Base-by-base conservation (phyloP, 2,797 vertebrate species). In the Thunnus albacares region DNA sequence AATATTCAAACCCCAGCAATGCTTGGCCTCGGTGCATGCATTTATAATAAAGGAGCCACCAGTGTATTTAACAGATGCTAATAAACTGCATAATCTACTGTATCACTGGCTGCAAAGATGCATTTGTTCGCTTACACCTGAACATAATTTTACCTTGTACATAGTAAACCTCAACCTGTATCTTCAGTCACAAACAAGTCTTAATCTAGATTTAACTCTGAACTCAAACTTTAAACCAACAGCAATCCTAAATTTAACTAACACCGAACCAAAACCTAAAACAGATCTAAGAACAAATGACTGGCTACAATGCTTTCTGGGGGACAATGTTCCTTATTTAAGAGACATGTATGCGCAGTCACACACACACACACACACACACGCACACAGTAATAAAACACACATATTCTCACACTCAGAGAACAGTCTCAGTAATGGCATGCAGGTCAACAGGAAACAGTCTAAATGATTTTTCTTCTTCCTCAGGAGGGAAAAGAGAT, bases 401-500 rank as follows among this genome's bases (percentile, higher is more conserved):
- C 47, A 67, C 17, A 75, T 17, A 60, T 73, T 80, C 70, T 85
- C 74, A 84, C 78, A 77, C 64, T 81, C 28, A 57, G 67, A 71
- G 28, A 70, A 77, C 71, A 26, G 62, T 60, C 77, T 82, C 51
- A 22, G 80, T 55, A 18, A 55, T 75, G 87, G 75, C 80, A 84
- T 58, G 64, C 28, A 65, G 91, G 84, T 90, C 90, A 88, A 88
- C 87, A 86, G 90, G 89, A 92, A 93, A 82, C 78, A 49, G 58
- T 66, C 80, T 26, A 61, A 79, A 83, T 71, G 56, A 85, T 85
- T 90, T 87, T 84, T 77, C 83, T 87, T 87, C 81, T 89, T 90
- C 81, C 83, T 86, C 64, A 55, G 63, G 77, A 83, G 85, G 75
- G 77, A 85, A 90, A 79, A 83, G 79, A 93, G 91, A 95, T 91